A percentile compares a stretch with the other conserved stretches of the same genome.
Conservation (phyloP, 2,888 invertebrate genomes). For the Calameuta filiformis region DNA sequence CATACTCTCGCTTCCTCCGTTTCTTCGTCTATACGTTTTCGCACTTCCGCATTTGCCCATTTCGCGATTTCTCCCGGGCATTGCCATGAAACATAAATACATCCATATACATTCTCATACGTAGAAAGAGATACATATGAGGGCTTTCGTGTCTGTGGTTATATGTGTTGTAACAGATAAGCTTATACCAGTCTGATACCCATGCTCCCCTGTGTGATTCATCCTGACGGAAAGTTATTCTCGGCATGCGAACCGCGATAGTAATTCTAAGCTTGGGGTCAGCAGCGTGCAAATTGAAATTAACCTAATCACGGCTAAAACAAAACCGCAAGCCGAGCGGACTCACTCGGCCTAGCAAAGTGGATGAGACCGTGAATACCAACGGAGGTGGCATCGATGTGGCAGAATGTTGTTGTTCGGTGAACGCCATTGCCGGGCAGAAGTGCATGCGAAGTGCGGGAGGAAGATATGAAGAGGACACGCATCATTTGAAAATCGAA, state of each 20-base stretch:
- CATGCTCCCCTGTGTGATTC: neutral
- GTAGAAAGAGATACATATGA: neutral
- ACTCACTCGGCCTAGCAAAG: neutral
- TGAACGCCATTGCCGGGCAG: neutral
- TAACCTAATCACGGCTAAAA: slow-evolving; percentile 18
- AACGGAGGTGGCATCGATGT: neutral
- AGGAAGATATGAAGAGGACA: slow-evolving; percentile 1
- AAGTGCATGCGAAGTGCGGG: neutral
- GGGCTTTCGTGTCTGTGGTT: neutral
- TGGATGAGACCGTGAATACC: neutral
- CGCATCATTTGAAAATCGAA: slow-evolving; percentile 11
- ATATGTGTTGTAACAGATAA: neutral
- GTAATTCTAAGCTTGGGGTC: neutral
- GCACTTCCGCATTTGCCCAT: neutral
- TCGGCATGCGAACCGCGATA: neutral
- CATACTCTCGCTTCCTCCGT: neutral
- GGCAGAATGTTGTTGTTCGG: neutral
- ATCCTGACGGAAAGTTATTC: slow-evolving; percentile 8
- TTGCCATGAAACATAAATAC: slow-evolving; percentile 1
- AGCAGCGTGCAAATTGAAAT: slow-evolving; percentile 14
- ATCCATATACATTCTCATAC: neutral
- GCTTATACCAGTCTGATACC: neutral
- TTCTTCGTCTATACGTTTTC: neutral
- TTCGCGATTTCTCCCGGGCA: neutral
- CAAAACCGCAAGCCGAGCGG: slow-evolving; percentile 10